Evolutionary conservation across 23 tunicate species (phyloP), one percentile per base, ranked within the genome.

Genomic region (Styela plicata): DNA sequence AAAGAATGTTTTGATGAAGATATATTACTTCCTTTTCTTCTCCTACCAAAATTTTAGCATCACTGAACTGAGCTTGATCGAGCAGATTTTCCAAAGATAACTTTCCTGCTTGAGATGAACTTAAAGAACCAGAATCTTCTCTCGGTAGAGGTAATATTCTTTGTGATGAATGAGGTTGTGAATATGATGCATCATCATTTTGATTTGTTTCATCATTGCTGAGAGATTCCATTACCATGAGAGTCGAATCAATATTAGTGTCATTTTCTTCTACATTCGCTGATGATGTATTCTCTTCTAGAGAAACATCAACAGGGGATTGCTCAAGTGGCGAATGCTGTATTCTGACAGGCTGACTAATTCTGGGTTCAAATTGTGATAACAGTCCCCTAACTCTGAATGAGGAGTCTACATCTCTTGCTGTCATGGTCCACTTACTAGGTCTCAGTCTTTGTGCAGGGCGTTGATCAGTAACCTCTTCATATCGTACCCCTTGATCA

Each of bases 341-440:
- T 2, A 20, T n/a, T 24, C 44, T 31, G 3, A 13, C 33, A 7
- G 37, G 63, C 24, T 2, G 52, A 73, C 10, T 10, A 22, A 16
- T 2, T 18, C 2, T 33, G 37, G 1, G 36, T 36, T 76, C 81
- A 53, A 76, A 76, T 53, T 76, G 81, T 1, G 81, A 76, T 24
- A 76, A 30, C 26, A 76, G 26, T 33, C 53, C 53, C 66, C 33
- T 36, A 27, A 53, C 81, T 23, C 64, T 26, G 24, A 24, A 76
- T 16, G 30, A 28, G 0, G 78, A 73, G 21, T 76, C 37, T 27
- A 27, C 10, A 36, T 53, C 16, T 1, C 31, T 52, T 26, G 73
- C 21, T 0, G 81, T 44, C 64, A 76, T 33, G 0, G 81, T 33
- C 81, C 81, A 76, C 10, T 76, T 76, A 27, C 81, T 76, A 25